Percentiles rank a stretch among this genome's conserved stretches.
phyloP scores from a whole-genome alignment of 2,888 invertebrate genomes.

The Tinea trinotella region DNA sequence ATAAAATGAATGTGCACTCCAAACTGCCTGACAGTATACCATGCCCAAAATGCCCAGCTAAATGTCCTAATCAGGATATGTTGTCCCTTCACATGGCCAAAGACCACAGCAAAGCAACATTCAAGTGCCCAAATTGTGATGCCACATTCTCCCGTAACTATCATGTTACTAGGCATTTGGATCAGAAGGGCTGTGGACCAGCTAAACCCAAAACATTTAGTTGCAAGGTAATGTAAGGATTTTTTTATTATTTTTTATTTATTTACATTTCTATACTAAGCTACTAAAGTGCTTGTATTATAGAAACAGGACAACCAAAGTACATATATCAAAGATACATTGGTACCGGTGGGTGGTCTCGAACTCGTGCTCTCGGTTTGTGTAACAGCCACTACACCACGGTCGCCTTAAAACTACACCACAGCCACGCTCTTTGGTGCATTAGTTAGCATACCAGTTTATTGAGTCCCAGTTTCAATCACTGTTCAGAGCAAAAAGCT shows the following conservation, averaged over 20 bases:
- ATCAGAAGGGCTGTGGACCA: slow-evolving; percentile 76
- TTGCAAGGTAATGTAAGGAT: slow-evolving; percentile 39
- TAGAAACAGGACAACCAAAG: no score
- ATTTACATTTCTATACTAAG: no score
- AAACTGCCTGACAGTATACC: slow-evolving; percentile 67
- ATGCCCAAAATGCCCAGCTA: slow-evolving; percentile 78
- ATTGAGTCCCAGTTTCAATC: no score
- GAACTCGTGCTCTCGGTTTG: no score
- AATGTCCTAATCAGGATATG: slow-evolving; percentile 74
- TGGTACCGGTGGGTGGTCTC: no score
- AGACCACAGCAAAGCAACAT: slow-evolving; percentile 65
- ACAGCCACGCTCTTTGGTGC: no score
- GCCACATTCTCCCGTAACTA: slow-evolving; percentile 83
- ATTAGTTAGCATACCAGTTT: no score
- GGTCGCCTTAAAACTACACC: no score
- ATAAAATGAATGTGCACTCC: slow-evolving; percentile 79
- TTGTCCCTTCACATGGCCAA: slow-evolving; percentile 78
- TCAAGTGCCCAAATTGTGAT: slow-evolving; percentile 77
- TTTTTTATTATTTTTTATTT: neutral
- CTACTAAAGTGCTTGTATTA: no score
- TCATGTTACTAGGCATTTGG: slow-evolving; percentile 80
- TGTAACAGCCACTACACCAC: no score
- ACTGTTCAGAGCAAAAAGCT: no score
- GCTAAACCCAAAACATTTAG: slow-evolving; percentile 36
- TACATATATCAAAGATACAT: no score